Percentiles rank a stretch among this genome's conserved stretches.
These are phyloP conservation scores for Microchrysa polita DNA, from an alignment of 2,888 invertebrate genomes.

Conservation along the genomic window DNA sequence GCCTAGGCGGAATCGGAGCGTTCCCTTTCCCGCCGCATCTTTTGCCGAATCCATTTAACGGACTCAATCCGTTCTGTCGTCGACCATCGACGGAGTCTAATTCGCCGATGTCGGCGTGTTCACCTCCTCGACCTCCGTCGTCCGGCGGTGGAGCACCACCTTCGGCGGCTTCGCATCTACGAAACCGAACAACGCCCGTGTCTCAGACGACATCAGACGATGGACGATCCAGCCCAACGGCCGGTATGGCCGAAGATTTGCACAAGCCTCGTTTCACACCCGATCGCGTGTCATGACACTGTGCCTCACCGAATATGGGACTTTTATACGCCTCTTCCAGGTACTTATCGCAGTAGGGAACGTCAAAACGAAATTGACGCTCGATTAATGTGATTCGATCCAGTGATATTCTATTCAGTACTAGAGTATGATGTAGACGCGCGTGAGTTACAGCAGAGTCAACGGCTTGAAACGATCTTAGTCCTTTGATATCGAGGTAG, in stretches of 20 bases:
- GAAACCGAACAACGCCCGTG: constrained; percentile 48
- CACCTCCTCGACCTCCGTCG: constrained; percentile 62
- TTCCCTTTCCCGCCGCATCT: constrained; percentile 66
- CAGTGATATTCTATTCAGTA: constrained; percentile 44
- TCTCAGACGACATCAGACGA: constrained; percentile 48
- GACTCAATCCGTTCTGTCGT: constrained; percentile 57
- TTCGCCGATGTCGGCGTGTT: constrained; percentile 66
- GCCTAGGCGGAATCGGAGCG: constrained; percentile 67
- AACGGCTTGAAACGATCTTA: constrained; percentile 20
- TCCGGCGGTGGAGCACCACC: constrained; percentile 52
- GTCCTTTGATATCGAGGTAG: constrained; percentile 41
- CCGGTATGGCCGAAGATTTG: constrained; percentile 42
- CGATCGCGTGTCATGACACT: constrained; percentile 63
- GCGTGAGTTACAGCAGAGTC: too few relatives aligned
- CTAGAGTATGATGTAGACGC: constrained; percentile 15
- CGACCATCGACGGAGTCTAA: constrained; percentile 67
- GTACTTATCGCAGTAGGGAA: constrained; percentile 46
- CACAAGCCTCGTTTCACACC: constrained; percentile 56
- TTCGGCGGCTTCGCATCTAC: constrained; percentile 17
- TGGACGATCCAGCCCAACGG: constrained; percentile 45
- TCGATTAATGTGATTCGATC: constrained; percentile 24
- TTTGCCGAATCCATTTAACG: constrained; percentile 64
- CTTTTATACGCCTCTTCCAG: constrained; percentile 48
- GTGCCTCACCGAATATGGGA: constrained; percentile 53
- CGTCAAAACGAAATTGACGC: background rate